A percentile compares a stretch with the other conserved stretches of the same genome.
Conservation (phyloP, 37 sponge, comb jelly and placozoan genomes). For the Chondrilla cf. caribensis region DNA sequence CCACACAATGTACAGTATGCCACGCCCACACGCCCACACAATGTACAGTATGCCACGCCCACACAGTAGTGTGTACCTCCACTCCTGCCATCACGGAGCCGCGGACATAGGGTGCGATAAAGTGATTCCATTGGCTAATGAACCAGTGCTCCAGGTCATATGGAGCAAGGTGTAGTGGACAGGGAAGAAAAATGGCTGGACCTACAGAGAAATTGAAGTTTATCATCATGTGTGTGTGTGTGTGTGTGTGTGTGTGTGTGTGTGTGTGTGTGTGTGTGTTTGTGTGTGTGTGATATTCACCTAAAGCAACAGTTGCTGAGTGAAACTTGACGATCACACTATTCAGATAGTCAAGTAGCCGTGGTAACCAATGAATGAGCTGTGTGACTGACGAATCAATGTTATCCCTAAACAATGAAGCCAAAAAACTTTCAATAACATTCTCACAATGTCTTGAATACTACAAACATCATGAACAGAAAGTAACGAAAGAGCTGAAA, state of each 20-base stretch:
- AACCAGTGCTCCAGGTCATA: conserved; percentile 75
- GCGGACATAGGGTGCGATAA: conserved; percentile 76
- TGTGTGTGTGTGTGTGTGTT: no score
- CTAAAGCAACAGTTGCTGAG: conserved; percentile 58
- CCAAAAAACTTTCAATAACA: neutral
- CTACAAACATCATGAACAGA: neutral
- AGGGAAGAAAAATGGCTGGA: conserved; percentile 68
- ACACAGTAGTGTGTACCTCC: conserved; percentile 39
- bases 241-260: no score
- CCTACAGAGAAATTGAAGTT: conserved; percentile 24
- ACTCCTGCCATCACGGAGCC: conserved; percentile 78
- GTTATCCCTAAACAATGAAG: conserved; percentile 5
- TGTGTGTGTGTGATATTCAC: conserved; percentile 13
- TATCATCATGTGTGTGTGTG: no score
- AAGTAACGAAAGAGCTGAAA: neutral
- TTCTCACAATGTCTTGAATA: neutral
- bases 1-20: no score
- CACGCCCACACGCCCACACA: no score
- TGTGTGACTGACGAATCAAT: conserved; percentile 43
- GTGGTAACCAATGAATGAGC: conserved; percentile 66
- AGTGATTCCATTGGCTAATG: conserved; percentile 80
- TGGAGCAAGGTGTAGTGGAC: conserved; percentile 41
- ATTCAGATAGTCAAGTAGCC: conserved; percentile 55
- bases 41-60: no score
- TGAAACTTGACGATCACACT: conserved; percentile 70